phyloP scores from a whole-genome alignment of 2,888 invertebrate species.

The Yponomeuta cagnagella region DNA sequence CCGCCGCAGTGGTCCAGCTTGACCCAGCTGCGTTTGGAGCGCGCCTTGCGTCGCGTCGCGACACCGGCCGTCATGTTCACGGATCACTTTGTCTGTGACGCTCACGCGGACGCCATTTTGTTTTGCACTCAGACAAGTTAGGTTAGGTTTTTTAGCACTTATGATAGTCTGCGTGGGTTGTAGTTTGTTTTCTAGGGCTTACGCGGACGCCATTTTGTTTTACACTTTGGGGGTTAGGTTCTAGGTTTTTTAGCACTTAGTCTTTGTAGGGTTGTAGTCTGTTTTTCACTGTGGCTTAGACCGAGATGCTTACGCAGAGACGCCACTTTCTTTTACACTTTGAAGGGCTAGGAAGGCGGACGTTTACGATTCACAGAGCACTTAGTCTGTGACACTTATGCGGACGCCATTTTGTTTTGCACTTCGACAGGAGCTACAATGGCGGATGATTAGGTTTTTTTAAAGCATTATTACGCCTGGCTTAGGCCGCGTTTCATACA shows the following conservation, averaged over 20 bases:
- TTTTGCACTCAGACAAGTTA: not conserved
- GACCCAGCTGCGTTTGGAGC: slow-evolving; percentile 57
- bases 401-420: slow-evolving; percentile 5
- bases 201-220: slow-evolving; percentile 7
- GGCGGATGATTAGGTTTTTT: not conserved
- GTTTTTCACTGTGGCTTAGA: not conserved
- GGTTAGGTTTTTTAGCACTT: not conserved
- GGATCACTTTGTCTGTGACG: not conserved
- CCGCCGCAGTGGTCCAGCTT: slow-evolving; percentile 59
- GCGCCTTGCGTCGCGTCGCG: slow-evolving; percentile 52
- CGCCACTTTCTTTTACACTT: slow-evolving; percentile 6
- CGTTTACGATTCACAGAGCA: slow-evolving; percentile 3
- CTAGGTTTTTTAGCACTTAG: no score
- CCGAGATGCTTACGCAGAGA: not conserved
- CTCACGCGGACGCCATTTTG: slow-evolving; percentile 7
- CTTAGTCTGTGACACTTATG: not conserved
- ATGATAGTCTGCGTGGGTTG: no score
- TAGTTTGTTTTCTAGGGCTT: not conserved
- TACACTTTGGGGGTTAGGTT: not conserved
- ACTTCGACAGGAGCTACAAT: not conserved
- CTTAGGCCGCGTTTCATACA: no score
- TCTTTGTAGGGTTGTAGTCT: no score
- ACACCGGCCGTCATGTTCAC: slow-evolving; percentile 61
- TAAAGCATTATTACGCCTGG: not conserved
- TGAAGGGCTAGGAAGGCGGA: not conserved